These are phyloP conservation scores for Anthoptus insignis DNA, from an alignment of 2,888 invertebrate species.

Conservation along the genomic window DNA sequence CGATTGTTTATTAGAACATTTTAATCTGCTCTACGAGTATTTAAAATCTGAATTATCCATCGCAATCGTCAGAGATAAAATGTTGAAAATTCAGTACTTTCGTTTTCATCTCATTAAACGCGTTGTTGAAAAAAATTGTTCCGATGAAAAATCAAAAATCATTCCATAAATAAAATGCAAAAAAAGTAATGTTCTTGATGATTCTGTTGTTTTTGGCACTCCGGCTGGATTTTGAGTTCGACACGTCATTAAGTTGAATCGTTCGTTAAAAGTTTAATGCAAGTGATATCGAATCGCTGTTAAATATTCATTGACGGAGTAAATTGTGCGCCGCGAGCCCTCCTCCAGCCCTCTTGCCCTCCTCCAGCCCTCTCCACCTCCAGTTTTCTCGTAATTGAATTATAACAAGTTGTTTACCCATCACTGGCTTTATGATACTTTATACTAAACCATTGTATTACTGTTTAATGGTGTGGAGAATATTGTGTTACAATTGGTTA, in stretches of 20 bases:
- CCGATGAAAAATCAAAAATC: background rate
- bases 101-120: background rate
- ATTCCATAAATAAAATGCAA: background rate
- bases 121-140: background rate
- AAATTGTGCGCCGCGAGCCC: background rate
- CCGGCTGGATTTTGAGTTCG: background rate
- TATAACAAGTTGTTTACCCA: background rate
- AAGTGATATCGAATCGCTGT: slow-evolving; percentile 14
- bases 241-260: slow-evolving; percentile 15
- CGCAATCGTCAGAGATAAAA: slow-evolving; percentile 1
- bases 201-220: background rate
- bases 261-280: slow-evolving; percentile 23
- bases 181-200: background rate
- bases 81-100: background rate
- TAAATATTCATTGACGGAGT: slow-evolving; percentile 21
- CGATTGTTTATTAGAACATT: too few relatives aligned
- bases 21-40: background rate
- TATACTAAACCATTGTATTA: background rate
- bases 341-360: too few relatives aligned
- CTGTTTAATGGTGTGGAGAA: background rate
- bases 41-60: too few relatives aligned
- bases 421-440: background rate
- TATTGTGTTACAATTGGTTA: too few relatives aligned
- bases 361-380: too few relatives aligned
- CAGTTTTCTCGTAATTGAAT: background rate